A percentile compares a stretch with the other conserved stretches of the same genome.
These are phyloP conservation scores for Tenrec ecaudatus DNA, from an alignment of 2,113 vertebrate species.

Conservation along the genomic window DNA sequence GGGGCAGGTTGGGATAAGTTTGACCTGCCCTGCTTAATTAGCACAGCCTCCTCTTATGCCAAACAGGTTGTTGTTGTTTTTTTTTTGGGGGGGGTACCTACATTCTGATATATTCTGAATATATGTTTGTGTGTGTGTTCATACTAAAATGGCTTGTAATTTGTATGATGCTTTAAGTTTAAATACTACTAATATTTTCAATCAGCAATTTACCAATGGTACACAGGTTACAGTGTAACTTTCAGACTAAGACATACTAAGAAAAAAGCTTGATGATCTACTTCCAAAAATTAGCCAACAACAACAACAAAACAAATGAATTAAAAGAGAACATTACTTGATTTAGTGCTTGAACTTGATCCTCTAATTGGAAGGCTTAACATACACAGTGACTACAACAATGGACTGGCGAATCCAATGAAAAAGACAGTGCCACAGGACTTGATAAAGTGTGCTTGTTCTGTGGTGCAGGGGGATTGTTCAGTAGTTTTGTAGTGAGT, in stretches of 20 bases:
- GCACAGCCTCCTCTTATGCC: no score
- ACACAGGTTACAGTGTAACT: background rate
- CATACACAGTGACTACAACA: background rate
- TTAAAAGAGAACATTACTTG: background rate
- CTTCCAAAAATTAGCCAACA: background rate
- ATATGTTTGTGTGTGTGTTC: no score
- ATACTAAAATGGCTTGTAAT: no score
- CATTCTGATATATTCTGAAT: no score
- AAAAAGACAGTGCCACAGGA: background rate
- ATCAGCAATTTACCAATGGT: no score
- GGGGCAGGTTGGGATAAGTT: no score
- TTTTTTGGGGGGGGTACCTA: no score
- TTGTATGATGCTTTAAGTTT: no score
- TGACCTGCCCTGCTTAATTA: no score
- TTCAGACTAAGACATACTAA: background rate
- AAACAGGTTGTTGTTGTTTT: no score
- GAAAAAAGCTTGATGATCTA: background rate
- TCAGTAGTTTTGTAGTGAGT: background rate
- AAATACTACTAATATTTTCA: no score
- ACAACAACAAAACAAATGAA: background rate
- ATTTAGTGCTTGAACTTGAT: background rate
- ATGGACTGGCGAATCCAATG: background rate
- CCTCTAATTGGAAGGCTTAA: background rate
- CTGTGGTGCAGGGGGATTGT: no score
- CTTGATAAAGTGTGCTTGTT: background rate